These are phyloP conservation scores for Arctopsyche grandis DNA, from an alignment of 1,140 invertebrate genomes.

Conservation along the genomic window DNA sequence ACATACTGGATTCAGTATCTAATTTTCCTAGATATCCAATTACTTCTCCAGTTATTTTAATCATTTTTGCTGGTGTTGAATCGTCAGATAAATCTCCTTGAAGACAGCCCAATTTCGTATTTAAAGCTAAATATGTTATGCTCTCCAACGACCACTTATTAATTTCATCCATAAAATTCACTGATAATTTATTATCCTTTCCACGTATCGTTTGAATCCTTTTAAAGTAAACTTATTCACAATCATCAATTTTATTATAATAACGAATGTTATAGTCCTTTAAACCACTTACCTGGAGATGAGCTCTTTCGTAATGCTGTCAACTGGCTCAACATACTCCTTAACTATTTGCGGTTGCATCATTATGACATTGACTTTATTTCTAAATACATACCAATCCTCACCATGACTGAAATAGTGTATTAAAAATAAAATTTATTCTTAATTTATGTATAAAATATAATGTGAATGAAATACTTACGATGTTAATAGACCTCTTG, in stretches of 20 bases:
- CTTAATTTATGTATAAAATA: neutral
- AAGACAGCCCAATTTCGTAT: constrained; percentile 73
- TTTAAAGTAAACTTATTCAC: neutral
- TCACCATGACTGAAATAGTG: constrained; percentile 25
- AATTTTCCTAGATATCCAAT: constrained; percentile 70
- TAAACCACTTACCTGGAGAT: too few relatives aligned
- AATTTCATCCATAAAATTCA: constrained; percentile 71
- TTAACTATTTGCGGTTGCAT: constrained; percentile 38
- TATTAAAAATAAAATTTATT: neutral
- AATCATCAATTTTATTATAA: too few relatives aligned
- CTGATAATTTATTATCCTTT: constrained; percentile 66
- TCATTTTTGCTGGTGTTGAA: constrained; percentile 69
- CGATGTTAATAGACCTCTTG: constrained; percentile 35
- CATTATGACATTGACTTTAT: constrained; percentile 37
- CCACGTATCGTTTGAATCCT: constrained; percentile 68
- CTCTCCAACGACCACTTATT: constrained; percentile 78
- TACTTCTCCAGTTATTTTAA: constrained; percentile 69
- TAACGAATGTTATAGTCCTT: too few relatives aligned
- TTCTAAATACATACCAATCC: constrained; percentile 44
- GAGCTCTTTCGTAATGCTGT: constrained; percentile 25
- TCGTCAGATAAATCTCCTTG: constrained; percentile 64
- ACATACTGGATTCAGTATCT: constrained; percentile 71
- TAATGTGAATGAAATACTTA: neutral
- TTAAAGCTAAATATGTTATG: constrained; percentile 74
- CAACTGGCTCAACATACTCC: constrained; percentile 29